Percentiles rank a stretch among this genome's conserved stretches.
These are phyloP conservation scores for Condylura cristata DNA, from an alignment of 2,113 vertebrate species.

Conservation along the genomic window DNA sequence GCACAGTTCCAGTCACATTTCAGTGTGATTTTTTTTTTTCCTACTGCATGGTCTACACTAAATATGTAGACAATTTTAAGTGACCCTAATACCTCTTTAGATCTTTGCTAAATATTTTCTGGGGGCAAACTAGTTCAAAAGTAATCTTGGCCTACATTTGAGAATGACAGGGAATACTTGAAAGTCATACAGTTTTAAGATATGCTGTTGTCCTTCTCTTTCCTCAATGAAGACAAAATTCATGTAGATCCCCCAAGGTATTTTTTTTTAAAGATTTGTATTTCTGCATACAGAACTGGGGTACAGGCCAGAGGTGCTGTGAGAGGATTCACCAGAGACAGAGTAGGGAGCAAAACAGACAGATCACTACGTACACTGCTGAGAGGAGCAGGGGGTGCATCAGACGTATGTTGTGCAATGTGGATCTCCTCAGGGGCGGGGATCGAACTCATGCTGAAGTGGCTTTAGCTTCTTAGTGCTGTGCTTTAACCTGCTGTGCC, in stretches of 20 bases:
- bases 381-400: no score
- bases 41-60: neutral
- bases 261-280: no score
- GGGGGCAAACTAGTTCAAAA: neutral
- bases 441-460: no score
- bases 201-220: neutral
- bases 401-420: no score
- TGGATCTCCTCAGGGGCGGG: no score
- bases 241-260: neutral
- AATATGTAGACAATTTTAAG: neutral
- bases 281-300: no score
- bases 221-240: neutral
- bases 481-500: no score
- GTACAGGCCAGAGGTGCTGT: no score
- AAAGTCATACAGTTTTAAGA: neutral
- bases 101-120: neutral
- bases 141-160: neutral
- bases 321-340: no score
- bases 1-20: neutral
- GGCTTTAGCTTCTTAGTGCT: no score
- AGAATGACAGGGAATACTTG: neutral
- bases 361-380: no score
- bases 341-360: no score
- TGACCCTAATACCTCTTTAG: neutral
- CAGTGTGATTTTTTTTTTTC: neutral